These are phyloP conservation scores for Cervus canadensis DNA, from an alignment of 2,113 vertebrate species.

Conservation along the genomic window DNA sequence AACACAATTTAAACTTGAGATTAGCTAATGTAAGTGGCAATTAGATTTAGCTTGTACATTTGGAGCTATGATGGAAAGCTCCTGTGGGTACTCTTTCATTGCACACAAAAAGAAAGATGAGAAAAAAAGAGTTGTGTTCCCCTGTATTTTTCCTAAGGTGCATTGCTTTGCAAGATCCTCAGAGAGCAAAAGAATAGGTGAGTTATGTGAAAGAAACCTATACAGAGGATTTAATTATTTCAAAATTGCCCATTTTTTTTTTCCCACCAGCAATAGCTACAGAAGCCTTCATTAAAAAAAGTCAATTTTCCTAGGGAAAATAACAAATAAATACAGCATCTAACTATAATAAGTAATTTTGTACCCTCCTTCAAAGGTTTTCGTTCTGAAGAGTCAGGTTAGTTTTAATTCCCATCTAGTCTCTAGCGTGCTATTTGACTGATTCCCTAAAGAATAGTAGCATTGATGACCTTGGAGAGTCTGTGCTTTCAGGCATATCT, in stretches of 20 bases:
- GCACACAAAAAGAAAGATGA: constrained; percentile 1
- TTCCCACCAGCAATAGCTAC: neutral
- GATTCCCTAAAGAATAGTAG: neutral
- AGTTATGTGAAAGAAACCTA: constrained; percentile 17
- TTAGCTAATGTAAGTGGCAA: constrained; percentile 54
- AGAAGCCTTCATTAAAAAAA: neutral
- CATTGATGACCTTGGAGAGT: neutral
- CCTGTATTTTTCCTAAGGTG: neutral
- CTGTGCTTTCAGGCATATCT: neutral
- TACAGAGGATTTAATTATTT: constrained; percentile 62
- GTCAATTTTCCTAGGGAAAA: neutral
- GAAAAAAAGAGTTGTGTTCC: neutral
- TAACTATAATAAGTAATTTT: neutral
- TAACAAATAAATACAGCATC: neutral
- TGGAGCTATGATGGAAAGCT: constrained; percentile 20
- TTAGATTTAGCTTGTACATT: constrained; percentile 49
- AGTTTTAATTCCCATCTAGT: neutral
- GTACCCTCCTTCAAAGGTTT: neutral
- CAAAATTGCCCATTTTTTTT: neutral
- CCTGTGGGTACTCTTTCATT: constrained; percentile 4
- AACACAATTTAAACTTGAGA: constrained; percentile 31
- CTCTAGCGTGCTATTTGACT: neutral
- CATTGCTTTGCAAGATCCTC: constrained; percentile 9
- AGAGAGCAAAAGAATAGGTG: constrained; percentile 17
- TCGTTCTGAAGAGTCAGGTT: neutral